Base-by-base conservation (phyloP, 2,113 vertebrate species). In the Chamaea fasciata region DNA sequence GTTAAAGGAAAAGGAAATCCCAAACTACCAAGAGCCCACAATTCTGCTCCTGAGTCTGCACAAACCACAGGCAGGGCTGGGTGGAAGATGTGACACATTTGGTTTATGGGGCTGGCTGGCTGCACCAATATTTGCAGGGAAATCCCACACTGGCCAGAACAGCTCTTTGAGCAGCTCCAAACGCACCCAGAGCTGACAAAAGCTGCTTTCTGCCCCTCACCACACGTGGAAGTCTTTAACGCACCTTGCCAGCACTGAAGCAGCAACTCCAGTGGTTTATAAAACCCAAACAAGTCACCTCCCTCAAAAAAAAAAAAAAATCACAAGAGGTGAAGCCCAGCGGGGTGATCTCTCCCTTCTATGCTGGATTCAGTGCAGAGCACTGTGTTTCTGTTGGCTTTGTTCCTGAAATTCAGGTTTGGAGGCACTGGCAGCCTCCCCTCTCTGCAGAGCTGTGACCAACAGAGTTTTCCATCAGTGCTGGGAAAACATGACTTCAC, bases 401-500 rank as follows among this genome's bases (percentile, higher is more conserved):
- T 53, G 39, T 60, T 84, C 84, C 91, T 79, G 82, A 94, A 91
- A 85, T 73, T 35, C 37, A 69, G 70, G 62, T 87, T 10, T 94
- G 68, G 15, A 81, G 75, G 81, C 74, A 26, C 76, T n/a, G 84
- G 69, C 83, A 82, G 82, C 46, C 79, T 90, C 59, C 78, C 75
- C 83, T 41, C 89, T 76, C 44, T 71, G 60, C 79, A 62, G 86
- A 68, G 62, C 80, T 93, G 39, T 3, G 81, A 71, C 56, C 84
- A 83, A 11, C 30, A 14, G 68, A 47, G 63, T 30, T 56, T 60
- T 24, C 30, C 42, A 21, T 37, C 49, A 83, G 73, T 39, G 64
- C 84, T 93, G 78, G 39, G 78, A 84, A 95, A 94, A 94, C 90
- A 92, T 44, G 41, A 86, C 89, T 64, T 76, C 95, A 79, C 87